Conservation (phyloP, 30 jellyfish, hydroid and myxozoan genomes). For the Chrysaora quinquecirrha region DNA sequence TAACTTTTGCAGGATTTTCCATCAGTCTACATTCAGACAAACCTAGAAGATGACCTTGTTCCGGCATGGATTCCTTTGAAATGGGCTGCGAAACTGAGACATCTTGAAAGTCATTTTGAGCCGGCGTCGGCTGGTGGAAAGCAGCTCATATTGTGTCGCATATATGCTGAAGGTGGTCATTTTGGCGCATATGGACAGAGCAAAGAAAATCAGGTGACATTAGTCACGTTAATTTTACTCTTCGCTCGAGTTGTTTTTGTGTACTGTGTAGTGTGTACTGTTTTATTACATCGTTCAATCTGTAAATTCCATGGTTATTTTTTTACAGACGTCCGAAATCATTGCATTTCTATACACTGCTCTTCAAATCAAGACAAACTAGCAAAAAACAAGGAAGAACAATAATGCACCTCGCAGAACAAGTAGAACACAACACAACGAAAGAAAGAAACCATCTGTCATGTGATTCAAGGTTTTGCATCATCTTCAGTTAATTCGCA, state of each 20-base stretch:
- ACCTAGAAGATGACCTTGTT: constrained; percentile 52
- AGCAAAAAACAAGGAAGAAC: too few relatives aligned
- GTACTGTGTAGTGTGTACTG: too few relatives aligned
- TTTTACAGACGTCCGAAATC: constrained; percentile 39
- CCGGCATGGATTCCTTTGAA: constrained; percentile 73
- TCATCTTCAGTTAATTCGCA: too few relatives aligned
- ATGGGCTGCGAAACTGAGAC: constrained; percentile 53
- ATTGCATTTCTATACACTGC: constrained; percentile 42
- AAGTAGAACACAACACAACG: too few relatives aligned
- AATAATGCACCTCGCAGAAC: too few relatives aligned
- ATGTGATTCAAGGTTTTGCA: too few relatives aligned
- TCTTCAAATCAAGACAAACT: too few relatives aligned
- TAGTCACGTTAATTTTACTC: too few relatives aligned
- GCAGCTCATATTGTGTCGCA: constrained; percentile 32
- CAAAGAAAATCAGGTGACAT: constrained; percentile 21
- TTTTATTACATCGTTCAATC: too few relatives aligned
- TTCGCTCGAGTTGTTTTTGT: too few relatives aligned
- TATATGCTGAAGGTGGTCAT: constrained; percentile 61
- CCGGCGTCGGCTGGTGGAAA: neutral
- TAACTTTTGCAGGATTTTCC: constrained; percentile 46
- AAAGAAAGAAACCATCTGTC: too few relatives aligned
- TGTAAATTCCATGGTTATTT: too few relatives aligned
- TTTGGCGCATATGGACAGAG: constrained; percentile 7
- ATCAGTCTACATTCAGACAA: constrained; percentile 24
- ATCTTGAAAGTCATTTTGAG: neutral